Base-by-base conservation (phyloP, 2,888 invertebrate genomes). In the Timema cristinae region DNA sequence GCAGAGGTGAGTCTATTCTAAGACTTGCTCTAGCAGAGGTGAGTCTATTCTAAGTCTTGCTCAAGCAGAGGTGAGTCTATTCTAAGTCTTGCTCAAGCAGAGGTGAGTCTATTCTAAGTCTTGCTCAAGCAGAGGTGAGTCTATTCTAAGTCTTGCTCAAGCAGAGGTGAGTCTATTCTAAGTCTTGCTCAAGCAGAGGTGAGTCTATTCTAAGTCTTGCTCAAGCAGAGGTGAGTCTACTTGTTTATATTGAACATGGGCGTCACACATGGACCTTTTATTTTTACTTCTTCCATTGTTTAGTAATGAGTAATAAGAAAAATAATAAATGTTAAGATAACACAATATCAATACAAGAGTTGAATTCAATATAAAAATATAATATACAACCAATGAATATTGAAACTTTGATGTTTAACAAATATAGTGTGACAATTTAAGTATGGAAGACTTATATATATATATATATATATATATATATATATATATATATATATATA, bases 101-200 rank as follows among this genome's bases (percentile, higher is more conserved):
- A 75, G 94, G 95, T 78, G 91, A 93, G 0, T 84, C 89, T 68
- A 89, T 93, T 70, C 82, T 96, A 7, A 85, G 95, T 73, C 84
- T 96, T 61, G 90, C 95, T 5, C 91, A 91, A 79, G 86, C 94
- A 0, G 93, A 75, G 94, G 95, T 78, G 91, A 93, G 0, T 84
- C 89, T 68, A 89, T 93, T 70, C 82, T 96, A 7, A 85, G 95
- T 73, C 84, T 96, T 61, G 90, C 95, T 5, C 91, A 91, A 79
- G 86, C 94, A 0, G 93, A 75, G 94, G 95, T 78, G 91, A 93
- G 0, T 84, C 89, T 68, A 89, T 93, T 70, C 82, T 96, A 7
- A 85, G 95, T 73, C 84, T 96, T 61, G 90, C 95, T 5, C 91
- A 91, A 79, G 86, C 94, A 0, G 93, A 75, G 94, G 95, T 78